Evolutionary conservation across 2,888 invertebrate species (phyloP), one percentile per base, ranked within the genome.

Genomic region (Brassicogethes aeneus): DNA sequence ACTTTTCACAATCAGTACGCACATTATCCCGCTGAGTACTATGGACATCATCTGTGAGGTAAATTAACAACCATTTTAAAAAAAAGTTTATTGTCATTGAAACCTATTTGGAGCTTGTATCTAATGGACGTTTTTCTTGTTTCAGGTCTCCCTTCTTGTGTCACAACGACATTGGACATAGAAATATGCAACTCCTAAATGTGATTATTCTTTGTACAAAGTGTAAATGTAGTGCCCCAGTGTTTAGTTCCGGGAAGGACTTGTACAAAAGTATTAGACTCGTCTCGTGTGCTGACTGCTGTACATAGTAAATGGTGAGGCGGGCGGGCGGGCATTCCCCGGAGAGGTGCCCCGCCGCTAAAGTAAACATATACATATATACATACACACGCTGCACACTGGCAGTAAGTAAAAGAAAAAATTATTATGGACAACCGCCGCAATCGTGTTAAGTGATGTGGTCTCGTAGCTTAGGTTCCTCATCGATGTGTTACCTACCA

Each of bases 1-100:
- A 83, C 86, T 74, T 91, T 90, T 80, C 90, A 90, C 77, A 89
- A 90, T 75, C 89, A 90, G 68, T 90, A 91, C 76, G 83, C 85
- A 65, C 89, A 90, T 76, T 90, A 85, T 70, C 83, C 90, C 61
- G 87, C 88, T 60, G 89, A 91, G 74, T 91, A 91, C 77, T 91
- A 91, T 72, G 90, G 90, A 59, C 90, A 91, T 74, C 90, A 90
- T 76, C 87, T 91, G 81, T 91, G 67, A 67, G 67, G 68, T 68
- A 56, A 59, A 60, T 48, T 32, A 2, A 29, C n/a, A n/a, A n/a
- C n/a, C n/a, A n/a, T n/a, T n/a, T 32, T 34, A n/a, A n/a, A n/a
- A n/a, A n/a, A n/a, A n/a, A n/a, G n/a, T n/a, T 12, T 36, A 36
- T 5, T 12, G 13, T 14, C 30, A 34, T 12, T 14, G 7, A 15